Evolutionary conservation across 2,797 vertebrate genomes (phyloP).

Genomic region (Miichthys miiuy): DNA sequence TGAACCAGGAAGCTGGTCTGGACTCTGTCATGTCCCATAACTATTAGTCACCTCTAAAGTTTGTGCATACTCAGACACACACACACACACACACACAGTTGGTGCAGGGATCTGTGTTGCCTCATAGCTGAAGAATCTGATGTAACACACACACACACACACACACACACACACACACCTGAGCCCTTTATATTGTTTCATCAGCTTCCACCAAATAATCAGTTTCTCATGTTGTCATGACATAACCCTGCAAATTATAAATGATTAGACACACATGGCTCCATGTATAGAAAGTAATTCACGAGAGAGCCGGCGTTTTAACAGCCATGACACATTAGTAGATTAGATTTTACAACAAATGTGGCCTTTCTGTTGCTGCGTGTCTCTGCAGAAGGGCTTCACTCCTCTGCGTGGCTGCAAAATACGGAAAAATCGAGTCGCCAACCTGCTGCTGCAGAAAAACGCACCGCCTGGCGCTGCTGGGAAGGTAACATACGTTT

Average conservation of each 20-base stretch:
- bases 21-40: constrained; percentile 13
- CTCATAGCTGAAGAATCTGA: constrained; percentile 66
- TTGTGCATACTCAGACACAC: neutral
- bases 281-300: neutral
- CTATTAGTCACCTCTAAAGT: neutral
- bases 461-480: constrained; percentile 92
- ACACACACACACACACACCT: constrained; percentile 33
- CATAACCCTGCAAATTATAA: constrained; percentile 10
- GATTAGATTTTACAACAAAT: neutral
- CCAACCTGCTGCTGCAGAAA: constrained; percentile 95
- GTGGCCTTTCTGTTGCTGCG: neutral
- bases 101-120: constrained; percentile 8
- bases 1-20: constrained; percentile 5
- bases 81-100: constrained; percentile 6
- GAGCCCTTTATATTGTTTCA: constrained; percentile 18
- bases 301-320: too few relatives aligned
- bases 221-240: constrained; percentile 55
- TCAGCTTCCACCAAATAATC: constrained; percentile 38
- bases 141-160: constrained; percentile 17
- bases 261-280: constrained; percentile 31
- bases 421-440: constrained; percentile 98
- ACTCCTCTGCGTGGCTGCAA: constrained; percentile 97
- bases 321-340: neutral
- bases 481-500: constrained; percentile 89
- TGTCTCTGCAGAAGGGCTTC: constrained; percentile 95